phyloP scores from a whole-genome alignment of 1,140 invertebrate species.

The Wiebesia pumilae region DNA sequence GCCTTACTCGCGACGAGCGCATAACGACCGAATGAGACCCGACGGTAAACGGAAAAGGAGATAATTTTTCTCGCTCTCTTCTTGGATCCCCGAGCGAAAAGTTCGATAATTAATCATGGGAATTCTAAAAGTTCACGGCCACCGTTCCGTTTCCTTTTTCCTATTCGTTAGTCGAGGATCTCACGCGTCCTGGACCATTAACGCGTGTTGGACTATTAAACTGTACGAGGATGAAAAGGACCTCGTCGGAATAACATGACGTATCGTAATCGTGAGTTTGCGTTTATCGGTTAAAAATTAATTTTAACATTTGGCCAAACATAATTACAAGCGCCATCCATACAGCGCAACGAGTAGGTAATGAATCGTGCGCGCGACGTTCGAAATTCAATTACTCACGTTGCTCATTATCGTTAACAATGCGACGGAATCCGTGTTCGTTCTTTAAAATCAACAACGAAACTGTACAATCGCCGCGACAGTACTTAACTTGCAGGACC shows the following conservation, averaged over 20 bases:
- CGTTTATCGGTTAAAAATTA: neutral
- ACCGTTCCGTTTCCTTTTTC: neutral
- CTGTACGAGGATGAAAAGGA: neutral
- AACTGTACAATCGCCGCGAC: neutral
- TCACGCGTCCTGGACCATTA: neutral
- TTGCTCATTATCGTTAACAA: neutral
- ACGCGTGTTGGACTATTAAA: no score
- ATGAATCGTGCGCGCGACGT: neutral
- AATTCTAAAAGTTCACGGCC: neutral
- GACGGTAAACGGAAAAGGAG: no score
- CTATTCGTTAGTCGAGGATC: neutral
- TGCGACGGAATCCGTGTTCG: neutral
- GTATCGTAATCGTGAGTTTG: neutral
- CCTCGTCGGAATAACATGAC: no score
- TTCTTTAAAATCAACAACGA: neutral
- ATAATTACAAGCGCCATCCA: neutral
- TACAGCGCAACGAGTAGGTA: neutral
- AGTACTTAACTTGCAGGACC: neutral
- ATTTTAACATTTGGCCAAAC: neutral
- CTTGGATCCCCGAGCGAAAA: no score
- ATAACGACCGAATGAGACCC: no score
- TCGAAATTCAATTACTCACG: neutral
- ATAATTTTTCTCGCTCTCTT: no score
- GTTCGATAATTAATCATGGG: neutral
- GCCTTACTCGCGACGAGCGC: no score